These are phyloP conservation scores for Pteronura brasiliensis DNA, from an alignment of 2,113 vertebrate species.

Conservation along the genomic window DNA sequence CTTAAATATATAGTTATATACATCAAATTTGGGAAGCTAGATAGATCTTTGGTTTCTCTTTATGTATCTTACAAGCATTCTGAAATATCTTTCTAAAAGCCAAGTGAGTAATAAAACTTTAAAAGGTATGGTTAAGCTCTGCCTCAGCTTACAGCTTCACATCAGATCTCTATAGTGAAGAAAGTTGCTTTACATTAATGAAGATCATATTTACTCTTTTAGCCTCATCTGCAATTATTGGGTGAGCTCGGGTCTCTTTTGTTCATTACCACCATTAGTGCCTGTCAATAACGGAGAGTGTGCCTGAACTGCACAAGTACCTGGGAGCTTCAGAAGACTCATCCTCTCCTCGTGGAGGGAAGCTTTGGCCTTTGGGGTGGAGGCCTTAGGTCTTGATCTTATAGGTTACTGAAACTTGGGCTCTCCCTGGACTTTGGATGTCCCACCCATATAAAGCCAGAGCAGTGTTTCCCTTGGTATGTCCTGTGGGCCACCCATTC, in stretches of 20 bases:
- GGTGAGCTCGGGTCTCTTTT: neutral
- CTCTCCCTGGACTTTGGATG: neutral
- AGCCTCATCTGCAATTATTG: neutral
- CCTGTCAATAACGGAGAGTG: constrained; percentile 13
- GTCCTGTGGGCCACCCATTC: neutral
- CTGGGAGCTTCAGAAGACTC: neutral
- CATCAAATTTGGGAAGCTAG: neutral
- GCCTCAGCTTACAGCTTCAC: neutral
- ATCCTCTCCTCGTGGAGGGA: rapidly evolving
- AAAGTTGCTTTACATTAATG: neutral
- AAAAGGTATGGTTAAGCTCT: neutral
- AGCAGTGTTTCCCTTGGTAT: neutral
- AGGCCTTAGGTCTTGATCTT: too few relatives aligned
- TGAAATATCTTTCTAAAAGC: neutral
- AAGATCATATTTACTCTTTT: neutral
- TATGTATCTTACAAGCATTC: neutral
- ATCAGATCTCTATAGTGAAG: neutral
- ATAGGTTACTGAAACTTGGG: neutral
- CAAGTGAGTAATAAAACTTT: neutral
- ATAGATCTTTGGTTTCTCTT: neutral
- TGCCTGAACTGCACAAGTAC: neutral
- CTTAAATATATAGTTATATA: neutral
- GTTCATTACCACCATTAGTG: neutral
- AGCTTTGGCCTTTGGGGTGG: too few relatives aligned
- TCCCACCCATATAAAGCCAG: neutral